Evolutionary conservation across 2,113 vertebrate genomes (phyloP), one percentile per base, ranked within the genome.

Genomic region (Chaenocephalus aceratus): DNA sequence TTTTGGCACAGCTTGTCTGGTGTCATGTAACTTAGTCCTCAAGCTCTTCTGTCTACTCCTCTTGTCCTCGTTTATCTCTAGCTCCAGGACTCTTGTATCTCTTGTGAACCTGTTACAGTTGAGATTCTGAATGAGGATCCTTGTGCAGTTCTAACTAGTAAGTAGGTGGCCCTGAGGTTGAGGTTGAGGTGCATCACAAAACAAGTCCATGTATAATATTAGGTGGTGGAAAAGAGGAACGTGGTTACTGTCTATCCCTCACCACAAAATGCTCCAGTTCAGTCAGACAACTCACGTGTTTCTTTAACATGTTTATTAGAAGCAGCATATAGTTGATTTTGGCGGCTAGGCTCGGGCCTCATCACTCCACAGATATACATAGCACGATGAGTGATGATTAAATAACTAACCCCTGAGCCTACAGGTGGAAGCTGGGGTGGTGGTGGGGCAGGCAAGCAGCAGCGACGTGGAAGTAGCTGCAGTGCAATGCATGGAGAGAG

Each of bases 1-100:
- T 46, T 54, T 67, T 71, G 66, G 64, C 59, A 18, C 63, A 34
- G 60, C 34, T 63, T 64, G 61, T 72, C 48, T 84, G 54, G 18
- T 77, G 45, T 77, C 21, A 54, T 62, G 14, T 3, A 5, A 49
- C 45, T 71, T 30, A 76, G 74, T 66, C 65, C 57, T 78, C 45
- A 45, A 83, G 53, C 53, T 72, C 61, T 41, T 85, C 57, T 62
- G 18, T 58, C 36, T 51, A 56, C 49, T 63, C n/a, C 26, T 30
- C 46, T 56, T 63, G 58, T 72, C 69, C 48, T 72, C 57, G 62
- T 2, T 15, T 58, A 36, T 75, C 26, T 65, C 34, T 48, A 73
- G 41, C 26, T 62, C 54, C 6, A n/a, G 48, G 34, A 72, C 46
- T 69, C 65, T 52, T 66, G 3, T 49, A 51, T 34, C 75, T 49